Evolutionary conservation across 2,113 vertebrate genomes (phyloP).

Genomic region (Lepus timidus): DNA sequence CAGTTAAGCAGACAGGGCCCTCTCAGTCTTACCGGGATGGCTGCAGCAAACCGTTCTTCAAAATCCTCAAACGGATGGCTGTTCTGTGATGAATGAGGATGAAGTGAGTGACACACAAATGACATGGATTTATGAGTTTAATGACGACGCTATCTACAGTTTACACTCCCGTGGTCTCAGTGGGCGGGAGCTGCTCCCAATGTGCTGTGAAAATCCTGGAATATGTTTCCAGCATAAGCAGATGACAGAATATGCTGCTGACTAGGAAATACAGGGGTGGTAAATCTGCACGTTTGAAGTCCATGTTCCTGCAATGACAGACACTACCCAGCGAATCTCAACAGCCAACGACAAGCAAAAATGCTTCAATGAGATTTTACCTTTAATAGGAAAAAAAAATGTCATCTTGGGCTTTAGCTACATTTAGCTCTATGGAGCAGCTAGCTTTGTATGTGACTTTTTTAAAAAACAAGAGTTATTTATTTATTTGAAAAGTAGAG

Average conservation of each 20-base stretch:
- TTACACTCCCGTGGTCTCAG: conserved; percentile 65
- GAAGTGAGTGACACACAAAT: conserved; percentile 83
- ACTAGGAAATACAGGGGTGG: not conserved
- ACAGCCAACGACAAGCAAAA: not conserved
- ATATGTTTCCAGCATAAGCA: not conserved
- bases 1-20: not conserved
- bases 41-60: conserved; percentile 78
- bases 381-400: not conserved
- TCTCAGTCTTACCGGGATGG: conserved; percentile 75
- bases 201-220: conserved; percentile 6
- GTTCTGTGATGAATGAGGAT: conserved; percentile 78
- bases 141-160: conserved; percentile 83
- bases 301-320: not conserved
- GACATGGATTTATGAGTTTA: conserved; percentile 87
- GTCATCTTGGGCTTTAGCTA: not conserved
- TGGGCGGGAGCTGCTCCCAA: not conserved
- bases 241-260: not conserved
- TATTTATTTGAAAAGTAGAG: too few species aligned
- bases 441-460: not conserved
- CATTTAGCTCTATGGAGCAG: not conserved
- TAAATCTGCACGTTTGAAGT: not conserved
- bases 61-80: conserved; percentile 68
- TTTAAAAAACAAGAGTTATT: too few species aligned
- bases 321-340: not conserved
- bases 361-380: not conserved